Base-by-base conservation (phyloP, 2,113 vertebrate species). In the Edolisoma coerulescens region DNA sequence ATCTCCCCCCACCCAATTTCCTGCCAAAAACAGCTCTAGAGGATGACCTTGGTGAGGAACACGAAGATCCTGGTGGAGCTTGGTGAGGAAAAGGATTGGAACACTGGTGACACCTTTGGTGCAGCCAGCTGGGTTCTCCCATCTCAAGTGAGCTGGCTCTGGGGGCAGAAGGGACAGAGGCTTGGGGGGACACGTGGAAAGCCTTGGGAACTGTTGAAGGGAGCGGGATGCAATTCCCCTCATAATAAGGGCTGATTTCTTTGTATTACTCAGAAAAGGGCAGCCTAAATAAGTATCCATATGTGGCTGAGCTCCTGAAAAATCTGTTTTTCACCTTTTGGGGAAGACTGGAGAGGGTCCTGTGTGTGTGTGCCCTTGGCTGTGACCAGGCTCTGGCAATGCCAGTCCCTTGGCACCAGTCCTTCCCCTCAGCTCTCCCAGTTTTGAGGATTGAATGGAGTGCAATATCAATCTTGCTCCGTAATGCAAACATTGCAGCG, bases 1-100 rank as follows among this genome's bases (percentile, higher is more conserved):
- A 7, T 41, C 13, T 30, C 13, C 11, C 73, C 10, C 11, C 27
- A 4, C 18, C 18, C 4, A 11, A 4, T 23, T 68, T 27, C n/a
- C n/a, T 45, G 42, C 28, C 49, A 60, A 16, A 53, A 70, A 7
- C 22, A 39, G 16, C 44, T 87, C 47, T 37, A 6, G 54, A 61
- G 37, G 27, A 22, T 15, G 28, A 22, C 6, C 24, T 13, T 19
- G 27, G 2, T 2, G 42, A 67, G 47, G 57, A 20, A 10, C 0
- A 0, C 2, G 12, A 37, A 78, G 56, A 15, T 57, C 28, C 15
- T 42, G 33, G 33, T 33, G 32, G n/a, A 12, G 27, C 20, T 61
- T 39, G 49, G 63, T 76, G 73, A 73, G 44, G 17, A 45, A 27
- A 30, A n/a, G 52, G 37, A 16, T 0, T 32, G 79, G 57, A 45